These are phyloP conservation scores for Molossus molossus DNA, from an alignment of 2,797 vertebrate genomes.

Conservation along the genomic window DNA sequence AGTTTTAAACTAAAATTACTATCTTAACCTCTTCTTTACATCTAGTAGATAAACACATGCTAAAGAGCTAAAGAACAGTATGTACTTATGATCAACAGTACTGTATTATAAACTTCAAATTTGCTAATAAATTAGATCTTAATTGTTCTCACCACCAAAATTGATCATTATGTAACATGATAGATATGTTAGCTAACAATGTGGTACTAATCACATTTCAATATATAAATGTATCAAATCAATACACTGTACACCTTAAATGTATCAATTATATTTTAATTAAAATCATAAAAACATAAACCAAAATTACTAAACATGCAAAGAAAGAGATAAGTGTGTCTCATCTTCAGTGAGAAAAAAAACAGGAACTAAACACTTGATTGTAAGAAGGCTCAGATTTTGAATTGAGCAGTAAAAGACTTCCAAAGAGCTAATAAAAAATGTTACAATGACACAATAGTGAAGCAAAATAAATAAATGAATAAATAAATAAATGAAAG, in stretches of 20 bases:
- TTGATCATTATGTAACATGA: neutral
- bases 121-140: neutral
- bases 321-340: neutral
- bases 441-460: neutral
- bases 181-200: neutral
- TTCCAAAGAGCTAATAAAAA: neutral
- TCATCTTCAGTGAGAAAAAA: neutral
- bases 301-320: neutral
- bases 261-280: neutral
- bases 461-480: neutral
- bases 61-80: neutral
- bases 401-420: neutral
- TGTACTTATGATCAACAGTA: neutral
- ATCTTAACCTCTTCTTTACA: neutral
- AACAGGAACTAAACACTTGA: neutral
- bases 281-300: neutral
- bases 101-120: neutral
- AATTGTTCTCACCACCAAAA: neutral
- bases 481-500: neutral
- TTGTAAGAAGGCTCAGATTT: neutral
- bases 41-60: neutral
- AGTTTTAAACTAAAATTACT: neutral
- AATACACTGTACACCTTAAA: neutral
- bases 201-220: neutral
- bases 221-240: neutral